phyloP scores from a whole-genome alignment of 2,113 vertebrate species.

The Cyphomyrus plagiostoma region DNA sequence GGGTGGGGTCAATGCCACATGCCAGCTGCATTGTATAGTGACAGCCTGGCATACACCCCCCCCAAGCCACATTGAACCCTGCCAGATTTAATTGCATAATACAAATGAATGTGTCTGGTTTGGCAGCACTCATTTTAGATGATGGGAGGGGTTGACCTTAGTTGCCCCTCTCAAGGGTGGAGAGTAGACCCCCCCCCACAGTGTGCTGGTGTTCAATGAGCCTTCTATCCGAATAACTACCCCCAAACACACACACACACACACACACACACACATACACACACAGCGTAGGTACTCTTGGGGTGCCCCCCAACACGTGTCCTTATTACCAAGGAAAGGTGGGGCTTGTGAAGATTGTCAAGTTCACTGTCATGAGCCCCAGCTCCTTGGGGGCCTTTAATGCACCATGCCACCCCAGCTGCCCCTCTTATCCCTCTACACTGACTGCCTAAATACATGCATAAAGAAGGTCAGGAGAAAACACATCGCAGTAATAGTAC shows the following conservation, averaged over 20 bases:
- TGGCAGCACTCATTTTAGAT: conserved; percentile 35
- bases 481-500: neutral
- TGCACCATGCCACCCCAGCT: neutral
- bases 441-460: neutral
- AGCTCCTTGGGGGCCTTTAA: conserved; percentile 20
- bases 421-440: neutral
- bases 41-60: conserved; percentile 33
- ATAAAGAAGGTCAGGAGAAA: neutral
- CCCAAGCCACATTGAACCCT: conserved; percentile 21
- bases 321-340: conserved; percentile 31
- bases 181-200: conserved; percentile 24
- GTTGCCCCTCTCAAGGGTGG: conserved; percentile 34
- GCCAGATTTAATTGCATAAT: conserved; percentile 44
- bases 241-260: conserved; percentile 5
- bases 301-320: conserved; percentile 40
- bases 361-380: conserved; percentile 48
- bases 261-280: neutral
- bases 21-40: conserved; percentile 48
- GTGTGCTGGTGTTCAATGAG: conserved; percentile 41
- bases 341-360: conserved; percentile 41
- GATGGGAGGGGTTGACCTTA: conserved; percentile 42
- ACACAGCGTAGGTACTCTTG: neutral
- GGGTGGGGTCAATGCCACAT: conserved; percentile 24
- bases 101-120: conserved; percentile 33
- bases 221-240: conserved; percentile 49